Percentiles rank a stretch among this genome's conserved stretches.
phyloP scores from a whole-genome alignment of 2,888 invertebrate species.

The Thecocarcelia acutangulata region DNA sequence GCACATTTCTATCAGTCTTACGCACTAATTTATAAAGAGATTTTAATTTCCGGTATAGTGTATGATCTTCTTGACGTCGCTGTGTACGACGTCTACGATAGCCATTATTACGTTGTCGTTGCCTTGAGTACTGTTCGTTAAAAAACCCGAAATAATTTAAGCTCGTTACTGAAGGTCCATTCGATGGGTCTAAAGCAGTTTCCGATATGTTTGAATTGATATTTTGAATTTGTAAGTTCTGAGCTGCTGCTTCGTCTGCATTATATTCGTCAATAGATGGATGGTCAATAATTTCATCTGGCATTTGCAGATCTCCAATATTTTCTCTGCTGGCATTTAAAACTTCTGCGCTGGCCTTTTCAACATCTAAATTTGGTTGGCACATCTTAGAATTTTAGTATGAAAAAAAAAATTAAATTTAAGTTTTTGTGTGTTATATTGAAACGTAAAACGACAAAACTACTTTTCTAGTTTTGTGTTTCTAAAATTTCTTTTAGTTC shows the following conservation, averaged over 20 bases:
- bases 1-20: constrained; percentile 7
- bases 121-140: too few relatives aligned
- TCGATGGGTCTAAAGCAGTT: too few relatives aligned
- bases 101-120: neutral
- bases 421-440: neutral
- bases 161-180: too few relatives aligned
- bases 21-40: constrained; percentile 30
- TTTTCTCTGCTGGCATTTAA: constrained; percentile 20
- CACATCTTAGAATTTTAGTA: constrained; percentile 53
- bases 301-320: neutral
- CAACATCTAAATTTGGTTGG: constrained; percentile 19
- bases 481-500: neutral
- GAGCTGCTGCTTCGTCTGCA: neutral
- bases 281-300: neutral
- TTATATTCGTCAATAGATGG: neutral
- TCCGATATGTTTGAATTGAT: too few relatives aligned
- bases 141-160: too few relatives aligned
- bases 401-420: neutral
- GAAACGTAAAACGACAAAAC: constrained; percentile 34
- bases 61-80: neutral
- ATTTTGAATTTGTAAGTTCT: too few relatives aligned
- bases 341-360: constrained; percentile 18
- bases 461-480: constrained; percentile 29
- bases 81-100: neutral
- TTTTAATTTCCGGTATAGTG: constrained; percentile 14